phyloP scores from a whole-genome alignment of 2,888 invertebrate genomes.

The Pecten maximus region DNA sequence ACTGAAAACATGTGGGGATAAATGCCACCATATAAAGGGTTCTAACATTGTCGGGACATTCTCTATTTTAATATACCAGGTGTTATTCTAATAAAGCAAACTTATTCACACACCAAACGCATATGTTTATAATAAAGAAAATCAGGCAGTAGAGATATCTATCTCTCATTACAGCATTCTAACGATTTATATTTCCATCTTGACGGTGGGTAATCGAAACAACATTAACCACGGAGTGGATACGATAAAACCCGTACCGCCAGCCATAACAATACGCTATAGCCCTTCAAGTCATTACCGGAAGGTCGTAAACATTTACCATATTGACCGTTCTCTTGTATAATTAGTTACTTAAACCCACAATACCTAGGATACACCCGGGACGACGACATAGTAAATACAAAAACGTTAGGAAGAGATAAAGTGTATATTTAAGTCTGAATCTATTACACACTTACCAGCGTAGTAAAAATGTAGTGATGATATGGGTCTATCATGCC shows the following conservation, averaged over 20 bases:
- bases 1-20: not conserved
- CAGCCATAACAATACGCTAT: not conserved
- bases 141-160: not conserved
- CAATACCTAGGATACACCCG: not conserved
- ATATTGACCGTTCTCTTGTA: slow-evolving; percentile 4
- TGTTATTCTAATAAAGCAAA: not conserved
- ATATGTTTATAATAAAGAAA: not conserved
- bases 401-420: not conserved
- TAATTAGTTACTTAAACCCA: not conserved
- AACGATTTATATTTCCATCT: slow-evolving; percentile 6
- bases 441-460: slow-evolving; percentile 72
- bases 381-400: not conserved
- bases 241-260: not conserved
- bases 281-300: not conserved
- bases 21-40: not conserved
- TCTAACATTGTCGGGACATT: not conserved
- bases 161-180: not conserved
- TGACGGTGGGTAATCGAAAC: not conserved
- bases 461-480: slow-evolving; percentile 97
- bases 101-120: not conserved
- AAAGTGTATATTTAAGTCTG: not conserved
- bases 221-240: not conserved
- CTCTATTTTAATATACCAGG: not conserved
- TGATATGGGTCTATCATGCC: slow-evolving; percentile 98
- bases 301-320: not conserved